Evolutionary conservation across 2,113 vertebrate genomes (phyloP).

Genomic region (Oostethus manadensis): DNA sequence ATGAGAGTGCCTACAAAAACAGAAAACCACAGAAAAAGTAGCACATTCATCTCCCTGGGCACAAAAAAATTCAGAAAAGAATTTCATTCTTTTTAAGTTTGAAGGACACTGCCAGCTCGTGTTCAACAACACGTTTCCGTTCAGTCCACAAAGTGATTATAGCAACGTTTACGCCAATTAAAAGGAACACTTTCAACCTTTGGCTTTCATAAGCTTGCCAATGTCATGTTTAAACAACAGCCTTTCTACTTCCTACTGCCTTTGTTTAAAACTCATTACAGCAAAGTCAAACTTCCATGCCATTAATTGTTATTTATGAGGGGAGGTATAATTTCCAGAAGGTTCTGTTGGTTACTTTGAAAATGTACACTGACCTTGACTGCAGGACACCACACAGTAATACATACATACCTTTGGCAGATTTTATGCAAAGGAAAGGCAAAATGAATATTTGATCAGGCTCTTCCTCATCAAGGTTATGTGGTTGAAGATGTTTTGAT

Average conservation of each 20-base stretch:
- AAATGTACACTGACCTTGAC: constrained; percentile 56
- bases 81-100: neutral
- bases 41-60: constrained; percentile 4
- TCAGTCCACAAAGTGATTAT: constrained; percentile 31
- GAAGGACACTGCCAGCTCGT: constrained; percentile 15
- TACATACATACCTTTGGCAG: constrained; percentile 62
- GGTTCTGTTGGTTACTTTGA: constrained; percentile 44
- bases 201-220: constrained; percentile 38
- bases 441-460: constrained; percentile 57
- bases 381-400: constrained; percentile 40
- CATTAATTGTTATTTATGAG: constrained; percentile 64
- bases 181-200: constrained; percentile 9
- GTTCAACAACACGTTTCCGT: constrained; percentile 11
- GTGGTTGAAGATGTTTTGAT: constrained; percentile 9
- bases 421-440: constrained; percentile 60
- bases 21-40: neutral
- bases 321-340: constrained; percentile 41
- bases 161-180: constrained; percentile 40
- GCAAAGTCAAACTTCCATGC: constrained; percentile 49
- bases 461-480: constrained; percentile 51
- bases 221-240: constrained; percentile 50
- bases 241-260: constrained; percentile 33
- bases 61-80: constrained; percentile 1
- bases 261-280: constrained; percentile 49
- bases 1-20: neutral